These are phyloP conservation scores for Epistrophe eligans DNA, from an alignment of 2,888 invertebrate species.

Conservation along the genomic window DNA sequence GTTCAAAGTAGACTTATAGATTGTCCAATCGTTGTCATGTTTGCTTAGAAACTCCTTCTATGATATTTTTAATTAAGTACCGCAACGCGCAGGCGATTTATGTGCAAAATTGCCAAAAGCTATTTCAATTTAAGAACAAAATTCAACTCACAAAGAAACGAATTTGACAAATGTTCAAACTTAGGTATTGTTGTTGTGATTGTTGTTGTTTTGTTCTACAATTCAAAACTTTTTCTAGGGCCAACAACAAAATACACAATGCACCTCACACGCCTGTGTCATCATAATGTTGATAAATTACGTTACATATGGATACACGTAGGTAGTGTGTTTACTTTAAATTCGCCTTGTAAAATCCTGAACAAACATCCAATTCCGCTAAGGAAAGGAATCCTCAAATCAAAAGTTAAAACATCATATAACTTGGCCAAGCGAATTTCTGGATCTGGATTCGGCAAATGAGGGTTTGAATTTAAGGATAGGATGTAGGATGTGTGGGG, in stretches of 20 bases:
- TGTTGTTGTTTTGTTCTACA: background rate
- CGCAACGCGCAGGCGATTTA: conserved; percentile 48
- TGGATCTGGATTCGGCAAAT: background rate
- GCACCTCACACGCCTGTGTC: conserved; percentile 8
- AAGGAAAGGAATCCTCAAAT: conserved; percentile 42
- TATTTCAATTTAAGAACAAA: conserved; percentile 31
- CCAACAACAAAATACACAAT: background rate
- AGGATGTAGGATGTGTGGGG: no score
- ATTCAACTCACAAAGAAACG: conserved; percentile 1
- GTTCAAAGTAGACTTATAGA: conserved; percentile 58
- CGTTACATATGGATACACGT: background rate
- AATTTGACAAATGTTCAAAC: conserved; percentile 45
- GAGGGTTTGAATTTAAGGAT: background rate
- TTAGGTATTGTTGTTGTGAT: background rate
- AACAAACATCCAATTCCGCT: conserved; percentile 55
- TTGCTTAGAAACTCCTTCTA: conserved; percentile 44
- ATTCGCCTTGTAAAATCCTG: conserved; percentile 60
- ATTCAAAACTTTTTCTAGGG: conserved; percentile 2
- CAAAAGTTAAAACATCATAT: conserved; percentile 60
- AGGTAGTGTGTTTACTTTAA: conserved; percentile 42
- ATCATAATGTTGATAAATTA: conserved; percentile 1
- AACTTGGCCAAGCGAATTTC: conserved; percentile 30
- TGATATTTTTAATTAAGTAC: conserved; percentile 51
- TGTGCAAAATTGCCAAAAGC: conserved; percentile 24
- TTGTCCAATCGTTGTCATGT: conserved; percentile 54